Percentiles rank a stretch among this genome's conserved stretches.
Conservation (phyloP, 2,113 vertebrate species). For the Sebastes schlegelii region DNA sequence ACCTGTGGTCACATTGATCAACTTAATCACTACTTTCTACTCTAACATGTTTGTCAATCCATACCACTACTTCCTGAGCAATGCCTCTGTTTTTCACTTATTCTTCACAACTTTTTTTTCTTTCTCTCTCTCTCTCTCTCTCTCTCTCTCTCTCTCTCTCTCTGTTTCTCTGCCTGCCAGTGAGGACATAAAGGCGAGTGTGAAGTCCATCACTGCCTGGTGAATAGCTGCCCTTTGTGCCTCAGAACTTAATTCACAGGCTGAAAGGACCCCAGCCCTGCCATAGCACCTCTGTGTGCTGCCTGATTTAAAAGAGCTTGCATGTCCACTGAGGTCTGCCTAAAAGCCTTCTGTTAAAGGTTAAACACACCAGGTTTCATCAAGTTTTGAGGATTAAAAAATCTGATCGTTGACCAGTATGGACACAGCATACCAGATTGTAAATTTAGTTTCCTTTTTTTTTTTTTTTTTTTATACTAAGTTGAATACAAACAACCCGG, state of each 20-base stretch:
- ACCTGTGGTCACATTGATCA: not conserved
- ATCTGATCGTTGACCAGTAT: not conserved
- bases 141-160: slow-evolving; percentile 21
- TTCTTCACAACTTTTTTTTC: slow-evolving; percentile 34
- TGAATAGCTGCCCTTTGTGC: slow-evolving; percentile 80
- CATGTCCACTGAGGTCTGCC: slow-evolving; percentile 41
- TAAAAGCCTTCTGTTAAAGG: slow-evolving; percentile 41
- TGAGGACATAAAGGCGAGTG: slow-evolving; percentile 75
- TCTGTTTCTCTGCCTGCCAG: slow-evolving; percentile 57
- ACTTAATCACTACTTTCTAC: slow-evolving; percentile 10
- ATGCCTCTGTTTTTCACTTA: slow-evolving; percentile 54
- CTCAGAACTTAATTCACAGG: slow-evolving; percentile 80
- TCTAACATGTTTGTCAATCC: slow-evolving; percentile 22
- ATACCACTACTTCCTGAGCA: slow-evolving; percentile 8
- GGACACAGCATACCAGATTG: not conserved
- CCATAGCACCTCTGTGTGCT: slow-evolving; percentile 71
- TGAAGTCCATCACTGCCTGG: slow-evolving; percentile 79
- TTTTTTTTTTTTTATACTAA: not conserved
- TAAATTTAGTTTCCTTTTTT: slow-evolving; percentile 1
- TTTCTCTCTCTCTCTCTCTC: not conserved
- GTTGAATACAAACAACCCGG: slow-evolving; percentile 26
- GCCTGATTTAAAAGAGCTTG: slow-evolving; percentile 74
- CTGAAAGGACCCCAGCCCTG: slow-evolving; percentile 77
- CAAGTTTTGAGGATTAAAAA: slow-evolving; percentile 25
- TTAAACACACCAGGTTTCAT: slow-evolving; percentile 37